Percentiles rank a stretch among this genome's conserved stretches.
Conservation (phyloP, 2,797 vertebrate species). For the Cynopterus sphinx region DNA sequence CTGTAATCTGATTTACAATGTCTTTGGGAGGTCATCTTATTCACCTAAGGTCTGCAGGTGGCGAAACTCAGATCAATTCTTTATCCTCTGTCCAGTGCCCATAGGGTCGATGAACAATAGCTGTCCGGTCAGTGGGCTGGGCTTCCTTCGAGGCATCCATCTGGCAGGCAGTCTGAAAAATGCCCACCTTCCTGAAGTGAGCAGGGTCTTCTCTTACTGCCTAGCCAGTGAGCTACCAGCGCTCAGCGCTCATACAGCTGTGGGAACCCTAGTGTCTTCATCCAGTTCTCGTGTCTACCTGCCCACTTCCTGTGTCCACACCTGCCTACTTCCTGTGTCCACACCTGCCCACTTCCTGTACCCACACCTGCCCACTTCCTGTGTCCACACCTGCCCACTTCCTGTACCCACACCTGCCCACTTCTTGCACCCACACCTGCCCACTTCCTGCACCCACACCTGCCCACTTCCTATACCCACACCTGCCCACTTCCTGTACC, state of each 20-base stretch:
- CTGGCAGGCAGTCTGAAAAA: slow-evolving; percentile 19
- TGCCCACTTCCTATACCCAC: too few relatives aligned
- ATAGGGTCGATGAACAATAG: neutral
- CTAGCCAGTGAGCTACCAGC: accelerated
- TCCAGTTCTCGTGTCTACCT: neutral
- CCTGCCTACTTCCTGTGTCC: too few relatives aligned
- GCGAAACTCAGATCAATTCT: neutral
- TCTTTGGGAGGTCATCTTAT: neutral
- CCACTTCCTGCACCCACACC: too few relatives aligned
- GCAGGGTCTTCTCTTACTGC: neutral
- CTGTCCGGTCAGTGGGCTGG: neutral
- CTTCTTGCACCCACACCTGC: too few relatives aligned
- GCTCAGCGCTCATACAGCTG: accelerated
- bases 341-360: too few relatives aligned
- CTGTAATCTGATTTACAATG: neutral
- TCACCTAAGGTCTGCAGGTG: neutral
- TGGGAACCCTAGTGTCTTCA: neutral
- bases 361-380: too few relatives aligned
- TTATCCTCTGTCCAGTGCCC: neutral
- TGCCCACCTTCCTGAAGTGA: neutral
- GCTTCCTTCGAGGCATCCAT: neutral
- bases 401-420: too few relatives aligned
- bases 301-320: neutral
- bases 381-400: too few relatives aligned
- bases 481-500: too few relatives aligned